These are phyloP conservation scores for Macrotis lagotis DNA, from an alignment of 2,113 vertebrate species.

Conservation along the genomic window DNA sequence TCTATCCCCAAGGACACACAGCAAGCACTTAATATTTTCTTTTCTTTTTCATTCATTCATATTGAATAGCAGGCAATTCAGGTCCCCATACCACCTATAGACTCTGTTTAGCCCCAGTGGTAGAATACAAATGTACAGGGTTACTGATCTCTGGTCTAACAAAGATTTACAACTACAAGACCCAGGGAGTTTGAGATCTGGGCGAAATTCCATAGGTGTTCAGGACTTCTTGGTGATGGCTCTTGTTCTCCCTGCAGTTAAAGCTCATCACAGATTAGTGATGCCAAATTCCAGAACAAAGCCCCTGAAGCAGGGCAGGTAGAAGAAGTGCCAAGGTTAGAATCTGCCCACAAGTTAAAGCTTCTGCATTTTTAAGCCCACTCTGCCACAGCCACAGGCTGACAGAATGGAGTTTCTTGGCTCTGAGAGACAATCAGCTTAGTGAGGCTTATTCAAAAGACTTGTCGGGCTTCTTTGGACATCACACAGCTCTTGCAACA, in stretches of 20 bases:
- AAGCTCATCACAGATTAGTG: background rate
- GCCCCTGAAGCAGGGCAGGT: conserved; percentile 41
- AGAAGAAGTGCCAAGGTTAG: conserved; percentile 39
- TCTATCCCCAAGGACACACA: background rate
- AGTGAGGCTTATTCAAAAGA: conserved; percentile 75
- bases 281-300: background rate
- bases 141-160: background rate
- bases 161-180: background rate
- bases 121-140: background rate
- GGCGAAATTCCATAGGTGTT: background rate
- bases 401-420: conserved; percentile 69
- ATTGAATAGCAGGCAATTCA: background rate
- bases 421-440: conserved; percentile 67
- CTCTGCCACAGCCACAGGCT: conserved; percentile 14
- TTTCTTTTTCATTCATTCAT: background rate
- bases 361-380: conserved; percentile 60
- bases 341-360: conserved; percentile 50
- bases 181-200: background rate
- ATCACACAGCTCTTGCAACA: conserved; percentile 75
- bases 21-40: background rate
- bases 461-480: conserved; percentile 65
- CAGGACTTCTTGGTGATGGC: background rate
- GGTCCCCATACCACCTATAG: background rate
- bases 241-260: background rate
- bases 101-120: background rate